phyloP scores from a whole-genome alignment of 1,140 invertebrate genomes.

The Bicyclus anynana region DNA sequence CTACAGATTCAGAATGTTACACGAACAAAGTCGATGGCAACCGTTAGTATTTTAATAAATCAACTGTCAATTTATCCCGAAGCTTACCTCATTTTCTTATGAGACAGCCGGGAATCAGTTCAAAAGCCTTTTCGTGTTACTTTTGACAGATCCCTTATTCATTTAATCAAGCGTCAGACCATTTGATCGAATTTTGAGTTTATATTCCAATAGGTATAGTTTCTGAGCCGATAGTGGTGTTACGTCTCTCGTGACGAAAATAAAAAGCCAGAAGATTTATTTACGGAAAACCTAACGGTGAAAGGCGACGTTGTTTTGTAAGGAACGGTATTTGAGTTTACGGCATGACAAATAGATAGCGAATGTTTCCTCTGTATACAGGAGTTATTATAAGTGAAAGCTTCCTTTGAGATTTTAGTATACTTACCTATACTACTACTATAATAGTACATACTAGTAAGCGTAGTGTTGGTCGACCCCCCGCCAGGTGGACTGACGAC shows the following conservation, averaged over 20 bases:
- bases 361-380: not conserved
- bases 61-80: no score
- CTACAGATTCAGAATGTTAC: no score
- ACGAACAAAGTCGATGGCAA: no score
- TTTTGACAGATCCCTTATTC: conserved; percentile 13
- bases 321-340: conserved; percentile 16
- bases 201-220: conserved; percentile 17
- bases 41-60: no score
- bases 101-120: not conserved
- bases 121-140: not conserved
- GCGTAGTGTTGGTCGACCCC: no score
- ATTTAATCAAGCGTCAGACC: conserved; percentile 21
- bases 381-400: no score
- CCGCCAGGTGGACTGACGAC: no score
- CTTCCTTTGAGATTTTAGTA: no score
- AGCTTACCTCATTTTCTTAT: no score
- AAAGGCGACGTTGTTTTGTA: conserved; percentile 24
- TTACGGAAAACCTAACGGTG: conserved; percentile 20
- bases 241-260: conserved; percentile 25
- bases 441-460: no score
- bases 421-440: no score
- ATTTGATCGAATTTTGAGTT: conserved; percentile 19
- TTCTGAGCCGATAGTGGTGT: conserved; percentile 17
- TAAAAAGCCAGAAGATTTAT: conserved; percentile 25
- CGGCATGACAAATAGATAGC: not conserved